These are phyloP conservation scores for Platycheirus rosarum DNA, from an alignment of 2,888 invertebrate genomes.

Conservation along the genomic window DNA sequence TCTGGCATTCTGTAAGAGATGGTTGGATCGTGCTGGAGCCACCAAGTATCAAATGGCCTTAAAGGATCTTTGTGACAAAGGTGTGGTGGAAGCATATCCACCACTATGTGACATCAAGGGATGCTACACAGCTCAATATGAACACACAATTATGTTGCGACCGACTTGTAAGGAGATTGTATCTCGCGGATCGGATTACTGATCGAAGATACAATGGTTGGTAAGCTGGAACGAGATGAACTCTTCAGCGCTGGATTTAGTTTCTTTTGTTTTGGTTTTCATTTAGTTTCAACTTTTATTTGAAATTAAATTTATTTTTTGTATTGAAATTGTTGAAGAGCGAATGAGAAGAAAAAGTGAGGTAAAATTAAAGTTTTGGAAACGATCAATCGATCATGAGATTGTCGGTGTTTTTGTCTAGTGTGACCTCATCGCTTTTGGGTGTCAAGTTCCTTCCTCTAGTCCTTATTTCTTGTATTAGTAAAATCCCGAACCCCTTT, in stretches of 20 bases:
- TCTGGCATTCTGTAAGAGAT: slow-evolving; percentile 98
- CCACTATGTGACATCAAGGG: slow-evolving; percentile 98
- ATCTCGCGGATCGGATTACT: slow-evolving; percentile 97
- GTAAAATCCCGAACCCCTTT: too few species aligned
- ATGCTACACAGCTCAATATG: slow-evolving; percentile 99
- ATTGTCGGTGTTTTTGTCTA: neutral
- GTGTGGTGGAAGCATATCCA: slow-evolving; percentile 98
- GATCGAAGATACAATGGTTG: slow-evolving; percentile 12
- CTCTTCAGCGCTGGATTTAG: slow-evolving; percentile 35
- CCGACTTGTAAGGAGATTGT: slow-evolving; percentile 99
- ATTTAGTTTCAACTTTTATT: slow-evolving; percentile 3
- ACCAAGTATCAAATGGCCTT: slow-evolving; percentile 99
- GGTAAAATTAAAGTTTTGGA: slow-evolving; percentile 28
- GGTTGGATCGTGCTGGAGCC: slow-evolving; percentile 98
- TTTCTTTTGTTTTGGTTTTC: slow-evolving; percentile 25
- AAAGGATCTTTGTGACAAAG: slow-evolving; percentile 98
- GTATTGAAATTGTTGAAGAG: slow-evolving; percentile 6
- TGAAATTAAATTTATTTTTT: neutral
- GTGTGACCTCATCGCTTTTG: too few species aligned
- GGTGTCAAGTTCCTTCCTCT: too few species aligned
- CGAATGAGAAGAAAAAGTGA: neutral
- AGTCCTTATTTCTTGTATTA: too few species aligned
- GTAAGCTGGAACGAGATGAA: slow-evolving; percentile 1
- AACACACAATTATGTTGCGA: slow-evolving; percentile 97
- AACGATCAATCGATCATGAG: slow-evolving; percentile 22